A percentile compares a stretch with the other conserved stretches of the same genome.
These are phyloP conservation scores for Deroplatys truncata DNA, from an alignment of 2,888 invertebrate species.

Conservation along the genomic window DNA sequence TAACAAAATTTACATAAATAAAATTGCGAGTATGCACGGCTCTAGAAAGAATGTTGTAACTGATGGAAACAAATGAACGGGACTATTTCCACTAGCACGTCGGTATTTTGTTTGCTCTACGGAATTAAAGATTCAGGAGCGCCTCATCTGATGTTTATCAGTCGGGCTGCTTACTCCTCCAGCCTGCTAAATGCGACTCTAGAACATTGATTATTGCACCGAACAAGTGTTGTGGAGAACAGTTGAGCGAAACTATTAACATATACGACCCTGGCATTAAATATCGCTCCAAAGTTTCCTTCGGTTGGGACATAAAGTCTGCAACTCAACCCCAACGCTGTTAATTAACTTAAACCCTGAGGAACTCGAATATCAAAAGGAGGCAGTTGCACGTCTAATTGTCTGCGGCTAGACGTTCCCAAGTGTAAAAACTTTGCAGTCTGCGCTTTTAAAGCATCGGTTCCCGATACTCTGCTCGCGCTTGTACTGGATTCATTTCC, in stretches of 20 bases:
- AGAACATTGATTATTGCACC: not conserved
- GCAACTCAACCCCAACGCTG: not conserved
- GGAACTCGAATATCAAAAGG: not conserved
- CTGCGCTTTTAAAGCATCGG: not conserved
- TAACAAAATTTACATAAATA: too few species aligned
- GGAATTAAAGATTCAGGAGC: not conserved
- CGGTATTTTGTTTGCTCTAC: not conserved
- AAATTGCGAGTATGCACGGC: too few species aligned
- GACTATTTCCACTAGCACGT: too few species aligned
- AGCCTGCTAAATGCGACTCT: not conserved
- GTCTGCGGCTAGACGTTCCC: not conserved
- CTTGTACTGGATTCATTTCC: not conserved
- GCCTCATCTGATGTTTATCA: not conserved
- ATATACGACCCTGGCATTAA: not conserved
- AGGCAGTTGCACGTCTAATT: not conserved
- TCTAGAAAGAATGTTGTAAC: not conserved
- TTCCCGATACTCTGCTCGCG: not conserved
- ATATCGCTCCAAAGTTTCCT: not conserved
- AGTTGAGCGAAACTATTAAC: not conserved
- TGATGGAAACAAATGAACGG: not conserved
- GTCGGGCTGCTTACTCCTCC: not conserved
- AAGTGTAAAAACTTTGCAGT: not conserved
- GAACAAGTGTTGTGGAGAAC: not conserved
- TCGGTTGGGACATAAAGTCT: not conserved
- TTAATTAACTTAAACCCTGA: not conserved